Evolutionary conservation across 1,140 invertebrate genomes (phyloP).

Genomic region (Magallana gigas): DNA sequence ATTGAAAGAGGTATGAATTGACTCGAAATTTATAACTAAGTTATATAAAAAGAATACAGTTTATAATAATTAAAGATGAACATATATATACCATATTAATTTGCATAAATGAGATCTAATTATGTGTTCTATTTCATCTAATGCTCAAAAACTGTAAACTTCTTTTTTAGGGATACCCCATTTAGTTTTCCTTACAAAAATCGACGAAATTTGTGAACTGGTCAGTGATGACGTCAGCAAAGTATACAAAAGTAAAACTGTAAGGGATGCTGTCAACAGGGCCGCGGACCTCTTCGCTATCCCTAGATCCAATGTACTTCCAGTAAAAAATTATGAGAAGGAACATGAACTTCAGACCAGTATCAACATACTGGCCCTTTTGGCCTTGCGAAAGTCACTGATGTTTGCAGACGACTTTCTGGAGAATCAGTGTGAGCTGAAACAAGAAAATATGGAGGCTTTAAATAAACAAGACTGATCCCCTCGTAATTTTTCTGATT

Average conservation of each 20-base stretch:
- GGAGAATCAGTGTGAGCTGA: conserved; percentile 1
- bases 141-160: not conserved
- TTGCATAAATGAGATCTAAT: not conserved
- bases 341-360: conserved; percentile 40
- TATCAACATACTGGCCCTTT: conserved; percentile 41
- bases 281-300: conserved; percentile 36
- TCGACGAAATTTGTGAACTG: not conserved
- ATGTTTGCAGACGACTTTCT: conserved; percentile 16
- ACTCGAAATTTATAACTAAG: not conserved
- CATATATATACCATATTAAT: not conserved
- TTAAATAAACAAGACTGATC: no score
- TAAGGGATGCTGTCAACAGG: conserved; percentile 35
- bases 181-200: not conserved
- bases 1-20: no score
- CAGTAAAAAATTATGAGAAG: conserved; percentile 48
- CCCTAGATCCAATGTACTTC: conserved; percentile 44
- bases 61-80: not conserved
- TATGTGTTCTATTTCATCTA: no score
- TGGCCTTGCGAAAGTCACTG: not conserved
- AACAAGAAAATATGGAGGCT: no score
- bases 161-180: not conserved
- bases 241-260: not conserved
- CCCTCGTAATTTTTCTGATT: no score
- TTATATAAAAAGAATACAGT: not conserved
- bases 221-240: not conserved